Base-by-base conservation (phyloP, 2,888 invertebrate species). In the Meteorus cinctellus region DNA sequence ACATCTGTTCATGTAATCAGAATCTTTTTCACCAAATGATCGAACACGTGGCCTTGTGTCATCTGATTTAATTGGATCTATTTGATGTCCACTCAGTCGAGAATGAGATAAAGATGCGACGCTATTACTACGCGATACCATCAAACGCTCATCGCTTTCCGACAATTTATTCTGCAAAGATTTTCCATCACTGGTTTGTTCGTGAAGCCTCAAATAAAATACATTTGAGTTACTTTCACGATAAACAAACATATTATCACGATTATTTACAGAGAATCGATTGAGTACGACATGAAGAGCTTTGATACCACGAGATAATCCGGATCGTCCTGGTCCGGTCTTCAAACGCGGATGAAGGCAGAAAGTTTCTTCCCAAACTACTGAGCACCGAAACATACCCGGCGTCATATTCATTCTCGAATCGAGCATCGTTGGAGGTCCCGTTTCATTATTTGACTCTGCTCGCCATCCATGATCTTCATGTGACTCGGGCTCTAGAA, bases 161-260 rank as follows among this genome's bases (percentile, higher is more conserved):
- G 89, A 89, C 5, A 89, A 75, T 79, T 89, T 89, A 63, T 83
- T 87, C 59, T 89, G 89, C 31, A 88, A 63, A 0, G 85, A 82
- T 72, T 87, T 87, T 0, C 85, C 85, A n/a, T 89, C 88, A 69
- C 83, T 87, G 10, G 86, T 89, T 75, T 89, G 88, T 51, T 89
- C 89, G 77, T 89, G 88, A 5, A 89, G 82, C 36, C 91, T 87
- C 55, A 92, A 81, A 86, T 94, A 94, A 84, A 93, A 94, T 0
- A 94, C 93, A 82, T 93, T 92, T 19, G 91, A 91, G 76, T 91
- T 90, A 59, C 90, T 91, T 82, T 95, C 94, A 84, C 92, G 92
- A 84, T 94, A 94, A 16, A 95, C 95, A 89, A 94, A 95, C 94
- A 95, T 94, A 87, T 95, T 95, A 80, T 91, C 92, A 59, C 95